Evolutionary conservation across 2,113 vertebrate species (phyloP).

Genomic region (Phaethon lepturus): DNA sequence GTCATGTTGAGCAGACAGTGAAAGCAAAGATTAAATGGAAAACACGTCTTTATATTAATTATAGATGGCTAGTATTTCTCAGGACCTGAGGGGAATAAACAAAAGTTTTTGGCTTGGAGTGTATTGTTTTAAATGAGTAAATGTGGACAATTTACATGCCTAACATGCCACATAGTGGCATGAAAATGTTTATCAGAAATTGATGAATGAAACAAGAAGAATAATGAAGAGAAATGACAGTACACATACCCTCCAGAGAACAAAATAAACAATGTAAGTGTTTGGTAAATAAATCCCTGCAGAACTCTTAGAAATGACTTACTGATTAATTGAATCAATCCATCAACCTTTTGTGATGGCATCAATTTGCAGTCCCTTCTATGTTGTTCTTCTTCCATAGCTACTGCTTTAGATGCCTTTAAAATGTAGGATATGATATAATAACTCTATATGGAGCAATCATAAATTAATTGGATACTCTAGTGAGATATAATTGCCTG

Average conservation of each 20-base stretch:
- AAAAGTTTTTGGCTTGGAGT: not conserved
- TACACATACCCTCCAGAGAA: not conserved
- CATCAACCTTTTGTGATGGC: constrained; percentile 71
- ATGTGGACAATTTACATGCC: constrained; percentile 17
- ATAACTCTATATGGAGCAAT: not conserved
- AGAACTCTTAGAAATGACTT: constrained; percentile 72
- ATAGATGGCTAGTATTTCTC: not conserved
- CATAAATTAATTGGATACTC: not conserved
- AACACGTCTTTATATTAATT: not conserved
- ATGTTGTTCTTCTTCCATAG: constrained; percentile 7
- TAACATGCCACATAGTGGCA: constrained; percentile 10
- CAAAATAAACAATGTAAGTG: constrained; percentile 60
- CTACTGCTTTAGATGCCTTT: constrained; percentile 40
- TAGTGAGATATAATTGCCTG: not conserved
- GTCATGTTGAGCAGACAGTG: not conserved
- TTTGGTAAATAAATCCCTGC: constrained; percentile 71
- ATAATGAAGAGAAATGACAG: constrained; percentile 78
- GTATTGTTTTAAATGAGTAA: not conserved
- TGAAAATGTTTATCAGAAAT: constrained; percentile 55
- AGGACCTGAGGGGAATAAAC: not conserved
- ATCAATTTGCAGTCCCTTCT: constrained; percentile 66
- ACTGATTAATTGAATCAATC: constrained; percentile 80
- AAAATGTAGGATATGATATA: not conserved
- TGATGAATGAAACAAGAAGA: constrained; percentile 65
- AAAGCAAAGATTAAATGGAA: constrained; percentile 9